A percentile compares a stretch with the other conserved stretches of the same genome.
Conservation (phyloP, 2,888 invertebrate genomes). For the Caenorhabditis afra region DNA sequence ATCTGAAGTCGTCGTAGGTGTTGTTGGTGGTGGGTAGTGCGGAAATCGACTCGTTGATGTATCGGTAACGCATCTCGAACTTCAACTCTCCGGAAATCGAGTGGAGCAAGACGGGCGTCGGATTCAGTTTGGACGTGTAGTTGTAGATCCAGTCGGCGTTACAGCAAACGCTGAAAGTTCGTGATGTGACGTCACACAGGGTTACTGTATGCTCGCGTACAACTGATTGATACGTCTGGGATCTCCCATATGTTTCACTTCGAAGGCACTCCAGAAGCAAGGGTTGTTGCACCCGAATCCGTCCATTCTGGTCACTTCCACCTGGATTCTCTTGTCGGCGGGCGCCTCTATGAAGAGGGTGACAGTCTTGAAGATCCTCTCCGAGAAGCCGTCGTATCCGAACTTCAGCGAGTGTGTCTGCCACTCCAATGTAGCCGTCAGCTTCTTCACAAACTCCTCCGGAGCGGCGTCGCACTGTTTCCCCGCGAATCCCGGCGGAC, state of each 20-base stretch:
- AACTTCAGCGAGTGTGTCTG: background rate
- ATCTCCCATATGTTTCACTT: background rate
- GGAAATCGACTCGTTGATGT: background rate
- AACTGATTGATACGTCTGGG: background rate
- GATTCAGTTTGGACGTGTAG: background rate
- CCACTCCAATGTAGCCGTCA: slow-evolving; percentile 7
- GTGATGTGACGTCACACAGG: no score
- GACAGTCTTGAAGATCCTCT: background rate
- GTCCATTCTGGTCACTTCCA: background rate
- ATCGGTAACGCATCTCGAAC: background rate
- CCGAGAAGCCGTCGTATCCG: background rate
- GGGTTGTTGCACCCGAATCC: background rate
- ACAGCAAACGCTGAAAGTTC: background rate
- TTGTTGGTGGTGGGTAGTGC: background rate
- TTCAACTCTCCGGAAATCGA: background rate
- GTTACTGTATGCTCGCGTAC: background rate
- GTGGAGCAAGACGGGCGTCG: background rate
- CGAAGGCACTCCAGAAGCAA: background rate
- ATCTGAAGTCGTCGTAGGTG: background rate
- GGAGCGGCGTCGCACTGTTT: slow-evolving; percentile 11
- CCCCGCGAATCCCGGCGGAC: slow-evolving; percentile 26
- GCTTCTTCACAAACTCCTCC: slow-evolving; percentile 3
- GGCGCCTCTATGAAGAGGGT: background rate
- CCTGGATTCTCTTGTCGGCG: background rate
- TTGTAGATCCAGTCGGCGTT: background rate